Base-by-base conservation (phyloP, 2,797 vertebrate species). In the Gallinago stenura region DNA sequence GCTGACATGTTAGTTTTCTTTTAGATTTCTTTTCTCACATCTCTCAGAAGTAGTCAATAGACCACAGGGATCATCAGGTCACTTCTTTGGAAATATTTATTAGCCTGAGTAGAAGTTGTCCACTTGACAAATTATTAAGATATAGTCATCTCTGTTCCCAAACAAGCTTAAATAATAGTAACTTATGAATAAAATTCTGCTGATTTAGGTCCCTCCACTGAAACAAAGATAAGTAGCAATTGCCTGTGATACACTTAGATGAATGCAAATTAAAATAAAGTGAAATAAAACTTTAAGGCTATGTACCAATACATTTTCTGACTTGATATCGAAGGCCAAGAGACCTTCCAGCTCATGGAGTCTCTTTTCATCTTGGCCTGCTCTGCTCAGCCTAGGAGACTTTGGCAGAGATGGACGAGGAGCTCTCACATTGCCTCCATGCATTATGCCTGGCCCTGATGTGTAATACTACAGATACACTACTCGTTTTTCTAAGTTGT, bases 341-440 rank as follows among this genome's bases (percentile, higher is more conserved):
- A 24, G 41, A 51, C 83, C 83, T 73, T 83, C 58, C 39, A 51
- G 31, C 85, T 91, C 45, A 76, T 15, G 46, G 26, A 57, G 35
- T 21, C 24, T 78, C 53, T 26, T 50, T 68, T 31, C 21, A 60
- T 24, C 41, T 43, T 87, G 69, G 24, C 16, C 46, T 53, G 24
- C 58, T 82, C 25, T 77, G 83, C 30, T 65, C 33, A 80, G 51
- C n/a, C 33, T 46, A 22, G 30, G 50, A 71, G 12, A 54, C 24
- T 7, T 12, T 65, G 21, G 8, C 46, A 66, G 46, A 53, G 48
- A 12, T 30, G 33, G 39, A 9, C 0, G 0, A 9, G 37, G 35
- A 88, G 8, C 31, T 83, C 46, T 43, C 2, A 1, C 1, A 1
- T 28, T 68, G 50, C 35, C 35, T 75, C 10, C 0, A 1, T 8